phyloP scores from a whole-genome alignment of 2,113 vertebrate species.

The Dendrocopos noguchii region DNA sequence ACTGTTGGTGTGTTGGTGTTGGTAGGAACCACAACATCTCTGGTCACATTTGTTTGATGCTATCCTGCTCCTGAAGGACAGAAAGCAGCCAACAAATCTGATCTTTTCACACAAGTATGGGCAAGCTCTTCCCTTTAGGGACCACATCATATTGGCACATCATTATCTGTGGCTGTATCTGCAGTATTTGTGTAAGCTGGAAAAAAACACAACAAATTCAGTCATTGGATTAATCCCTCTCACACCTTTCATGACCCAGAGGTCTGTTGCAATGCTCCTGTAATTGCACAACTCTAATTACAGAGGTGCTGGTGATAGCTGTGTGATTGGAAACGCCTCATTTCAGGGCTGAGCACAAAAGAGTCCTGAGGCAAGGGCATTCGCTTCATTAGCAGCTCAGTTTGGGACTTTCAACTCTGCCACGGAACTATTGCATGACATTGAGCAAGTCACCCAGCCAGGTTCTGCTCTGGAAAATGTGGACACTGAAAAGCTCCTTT shows the following conservation, averaged over 20 bases:
- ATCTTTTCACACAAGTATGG: neutral
- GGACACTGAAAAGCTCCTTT: conserved; percentile 25
- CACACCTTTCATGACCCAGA: conserved; percentile 27
- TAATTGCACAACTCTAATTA: conserved; percentile 39
- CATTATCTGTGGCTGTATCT: conserved; percentile 3
- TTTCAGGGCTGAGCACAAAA: neutral
- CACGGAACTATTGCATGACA: neutral
- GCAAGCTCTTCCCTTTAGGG: conserved; percentile 15
- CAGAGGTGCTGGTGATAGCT: conserved; percentile 22
- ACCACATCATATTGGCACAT: conserved; percentile 1
- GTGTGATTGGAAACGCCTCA: neutral
- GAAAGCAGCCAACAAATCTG: neutral
- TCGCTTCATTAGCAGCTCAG: neutral
- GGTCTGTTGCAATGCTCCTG: conserved; percentile 30
- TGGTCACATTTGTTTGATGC: neutral
- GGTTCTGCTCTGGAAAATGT: neutral
- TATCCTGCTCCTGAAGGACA: neutral
- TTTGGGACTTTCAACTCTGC: conserved; percentile 5
- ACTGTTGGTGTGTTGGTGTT: neutral
- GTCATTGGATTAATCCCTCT: neutral
- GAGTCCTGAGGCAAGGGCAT: neutral
- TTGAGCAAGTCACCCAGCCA: neutral
- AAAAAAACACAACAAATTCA: neutral
- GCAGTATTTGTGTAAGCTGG: neutral
- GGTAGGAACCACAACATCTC: neutral